Evolutionary conservation across 2,888 invertebrate genomes (phyloP), one percentile per base, ranked within the genome.

Genomic region (Drosophila neotestacea): DNA sequence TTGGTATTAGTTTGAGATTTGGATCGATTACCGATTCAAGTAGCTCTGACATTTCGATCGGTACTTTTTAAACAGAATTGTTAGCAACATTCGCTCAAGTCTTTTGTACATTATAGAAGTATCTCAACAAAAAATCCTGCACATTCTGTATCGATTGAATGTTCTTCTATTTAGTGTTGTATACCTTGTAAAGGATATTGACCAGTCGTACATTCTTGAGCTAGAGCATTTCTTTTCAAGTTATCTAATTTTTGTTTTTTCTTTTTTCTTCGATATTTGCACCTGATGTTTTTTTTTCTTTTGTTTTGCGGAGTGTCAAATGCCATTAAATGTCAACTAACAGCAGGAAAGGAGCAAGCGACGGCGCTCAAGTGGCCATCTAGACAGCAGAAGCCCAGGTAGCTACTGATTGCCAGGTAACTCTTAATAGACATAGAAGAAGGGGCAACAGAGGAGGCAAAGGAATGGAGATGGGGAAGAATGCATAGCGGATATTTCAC

Each of bases 301-400:
- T 73, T 80, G 76, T 76, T 76, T 70, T 65, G 72, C 47, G 67
- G 68, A 79, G 86, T 80, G 86, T 86, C 86, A 86, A 86, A 78
- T 77, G 80, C 73, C 83, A 88, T 88, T 85, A 86, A 82, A 84
- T 85, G 86, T 76, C 81, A 88, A 84, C 82, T 82, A 84, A 79
- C 66, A 58, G 70, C 55, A 64, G 54, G 44, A 61, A 62, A 59
- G 65, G 65, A 66, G 67, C 72, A 66, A 69, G 65, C 47, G 39
- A 34, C 42, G 67, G 56, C 51, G 52, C 66, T 63, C 73, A 79
- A 79, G 79, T 79, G 85, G 81, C 68, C 70, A 74, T 77, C 77
- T 74, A 65, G 70, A 46, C 48, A 47, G 62, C 36, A 32, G 32
- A 34, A 22, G 32, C 30, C 4, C 16, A 30, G 36, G n/a, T 58